Percentiles rank a stretch among this genome's conserved stretches.
Conservation (phyloP, 2,888 invertebrate genomes). For the Ormyrus nitidulus region DNA sequence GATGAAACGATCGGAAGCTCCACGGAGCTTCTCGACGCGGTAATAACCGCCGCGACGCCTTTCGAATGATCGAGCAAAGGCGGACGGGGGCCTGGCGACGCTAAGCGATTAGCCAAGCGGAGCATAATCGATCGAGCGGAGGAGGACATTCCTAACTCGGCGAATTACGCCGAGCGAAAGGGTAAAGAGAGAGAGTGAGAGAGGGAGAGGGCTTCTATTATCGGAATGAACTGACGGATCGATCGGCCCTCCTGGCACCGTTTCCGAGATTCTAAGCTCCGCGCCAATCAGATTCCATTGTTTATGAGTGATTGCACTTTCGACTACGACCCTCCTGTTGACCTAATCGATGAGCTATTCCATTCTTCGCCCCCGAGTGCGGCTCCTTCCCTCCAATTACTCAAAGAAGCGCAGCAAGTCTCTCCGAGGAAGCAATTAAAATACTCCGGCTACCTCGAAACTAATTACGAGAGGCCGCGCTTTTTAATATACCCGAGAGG, state of each 20-base stretch:
- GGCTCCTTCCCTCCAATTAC: too few species aligned
- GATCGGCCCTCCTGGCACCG: constrained; percentile 29
- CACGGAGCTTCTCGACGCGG: not conserved
- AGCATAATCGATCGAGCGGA: not conserved
- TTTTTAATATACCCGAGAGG: not conserved
- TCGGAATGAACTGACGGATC: constrained; percentile 43
- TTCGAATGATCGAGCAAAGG: constrained; percentile 6
- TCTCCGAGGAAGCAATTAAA: not conserved
- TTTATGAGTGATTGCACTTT: constrained; percentile 49
- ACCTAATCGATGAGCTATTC: constrained; percentile 32
- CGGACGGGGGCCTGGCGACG: not conserved
- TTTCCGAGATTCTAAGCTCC: constrained; percentile 36
- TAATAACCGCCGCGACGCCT: not conserved
- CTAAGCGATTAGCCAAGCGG: constrained; percentile 18
- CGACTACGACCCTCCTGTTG: constrained; percentile 17
- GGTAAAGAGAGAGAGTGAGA: not conserved
- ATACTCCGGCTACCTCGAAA: not conserved
- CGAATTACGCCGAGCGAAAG: constrained; percentile 30
- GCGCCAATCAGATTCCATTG: constrained; percentile 45
- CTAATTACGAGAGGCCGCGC: not conserved
- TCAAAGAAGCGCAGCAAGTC: too few species aligned
- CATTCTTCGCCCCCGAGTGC: too few species aligned
- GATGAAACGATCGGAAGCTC: not conserved
- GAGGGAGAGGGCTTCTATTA: constrained; percentile 12
- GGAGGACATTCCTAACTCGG: constrained; percentile 27